A percentile compares a stretch with the other conserved stretches of the same genome.
These are phyloP conservation scores for Xiphophorus birchmanni DNA, from an alignment of 2,797 vertebrate genomes.

Conservation along the genomic window DNA sequence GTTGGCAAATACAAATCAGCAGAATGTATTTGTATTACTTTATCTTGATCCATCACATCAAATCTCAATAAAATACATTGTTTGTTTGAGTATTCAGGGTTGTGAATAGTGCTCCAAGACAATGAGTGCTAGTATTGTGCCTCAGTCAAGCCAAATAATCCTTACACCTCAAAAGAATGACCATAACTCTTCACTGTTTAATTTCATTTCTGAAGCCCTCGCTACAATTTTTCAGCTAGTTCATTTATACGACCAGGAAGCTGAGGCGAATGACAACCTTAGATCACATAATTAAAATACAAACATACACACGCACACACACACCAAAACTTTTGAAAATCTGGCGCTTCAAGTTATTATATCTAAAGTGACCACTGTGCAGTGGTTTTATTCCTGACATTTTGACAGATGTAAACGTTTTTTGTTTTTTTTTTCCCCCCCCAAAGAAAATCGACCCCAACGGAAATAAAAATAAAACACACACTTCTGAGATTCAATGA, in stretches of 20 bases:
- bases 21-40: not conserved
- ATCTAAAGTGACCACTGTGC: constrained; percentile 67
- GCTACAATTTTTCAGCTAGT: constrained; percentile 7
- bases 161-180: not conserved
- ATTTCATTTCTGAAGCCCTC: constrained; percentile 26
- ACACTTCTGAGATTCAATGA: not conserved
- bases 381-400: constrained; percentile 70
- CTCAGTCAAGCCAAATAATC: not conserved
- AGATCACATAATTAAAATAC: constrained; percentile 48
- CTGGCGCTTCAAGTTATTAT: constrained; percentile 48
- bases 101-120: not conserved
- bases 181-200: not conserved
- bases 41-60: not conserved
- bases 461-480: constrained; percentile 15
- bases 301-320: not conserved
- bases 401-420: constrained; percentile 63
- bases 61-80: not conserved
- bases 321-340: constrained; percentile 17
- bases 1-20: not conserved
- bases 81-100: not conserved
- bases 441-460: constrained; percentile 39
- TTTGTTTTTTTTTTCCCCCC: not conserved
- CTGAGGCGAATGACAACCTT: constrained; percentile 51
- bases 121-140: not conserved
- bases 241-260: constrained; percentile 58